phyloP scores from a whole-genome alignment of 2,888 invertebrate species.

The Druceiella hillmani region DNA sequence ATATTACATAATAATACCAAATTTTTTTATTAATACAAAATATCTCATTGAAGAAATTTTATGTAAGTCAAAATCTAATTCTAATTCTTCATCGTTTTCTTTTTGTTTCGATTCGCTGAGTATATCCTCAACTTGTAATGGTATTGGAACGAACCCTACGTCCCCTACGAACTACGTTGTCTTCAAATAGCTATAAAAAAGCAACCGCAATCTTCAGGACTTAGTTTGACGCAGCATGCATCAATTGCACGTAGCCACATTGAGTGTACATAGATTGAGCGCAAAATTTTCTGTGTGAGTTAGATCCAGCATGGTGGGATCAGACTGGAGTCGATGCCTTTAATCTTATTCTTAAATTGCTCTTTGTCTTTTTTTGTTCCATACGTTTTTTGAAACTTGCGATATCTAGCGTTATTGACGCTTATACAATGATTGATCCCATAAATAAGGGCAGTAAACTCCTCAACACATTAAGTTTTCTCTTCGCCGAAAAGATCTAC shows the following conservation, averaged over 20 bases:
- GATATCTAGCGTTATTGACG: neutral
- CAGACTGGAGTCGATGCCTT: conserved; percentile 1
- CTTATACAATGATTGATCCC: neutral
- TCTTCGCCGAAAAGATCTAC: conserved; percentile 21
- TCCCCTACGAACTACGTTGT: no score
- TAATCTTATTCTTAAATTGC: neutral
- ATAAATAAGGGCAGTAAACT: conserved; percentile 6
- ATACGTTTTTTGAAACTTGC: neutral
- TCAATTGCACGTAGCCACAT: no score
- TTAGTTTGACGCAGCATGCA: no score
- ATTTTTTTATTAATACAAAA: no score
- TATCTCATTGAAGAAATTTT: no score
- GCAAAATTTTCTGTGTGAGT: no score
- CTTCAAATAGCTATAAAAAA: no score
- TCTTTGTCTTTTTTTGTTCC: neutral
- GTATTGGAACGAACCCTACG: no score
- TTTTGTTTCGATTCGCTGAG: conserved; percentile 12
- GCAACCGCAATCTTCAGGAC: no score
- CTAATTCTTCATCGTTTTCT: conserved; percentile 10
- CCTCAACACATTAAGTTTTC: conserved; percentile 6
- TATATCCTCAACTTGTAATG: conserved; percentile 1
- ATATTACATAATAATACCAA: no score
- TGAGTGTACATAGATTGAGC: no score
- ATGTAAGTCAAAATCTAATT: conserved; percentile 2
- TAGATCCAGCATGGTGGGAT: conserved; percentile 1